Conservation (phyloP, 1,140 invertebrate species). For the Colletes latitarsis region DNA sequence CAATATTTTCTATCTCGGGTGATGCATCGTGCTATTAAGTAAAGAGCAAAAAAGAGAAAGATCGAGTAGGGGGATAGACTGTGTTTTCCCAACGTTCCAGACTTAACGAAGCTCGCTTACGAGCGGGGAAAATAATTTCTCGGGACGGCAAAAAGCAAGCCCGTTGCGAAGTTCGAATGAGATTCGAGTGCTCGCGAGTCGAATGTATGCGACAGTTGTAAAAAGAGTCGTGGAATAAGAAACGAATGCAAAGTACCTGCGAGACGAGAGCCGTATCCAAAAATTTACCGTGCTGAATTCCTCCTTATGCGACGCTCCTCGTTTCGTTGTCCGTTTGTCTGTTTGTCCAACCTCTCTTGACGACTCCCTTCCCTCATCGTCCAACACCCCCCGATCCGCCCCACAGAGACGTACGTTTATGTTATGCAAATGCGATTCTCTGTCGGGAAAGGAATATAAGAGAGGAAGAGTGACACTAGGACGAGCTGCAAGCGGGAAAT, state of each 20-base stretch:
- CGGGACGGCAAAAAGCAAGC: not conserved
- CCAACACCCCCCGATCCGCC: constrained; percentile 2
- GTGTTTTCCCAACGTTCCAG: not conserved
- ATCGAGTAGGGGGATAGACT: not conserved
- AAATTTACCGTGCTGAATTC: constrained; percentile 59
- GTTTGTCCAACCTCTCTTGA: constrained; percentile 40
- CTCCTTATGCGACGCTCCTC: not conserved
- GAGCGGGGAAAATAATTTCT: constrained; percentile 1
- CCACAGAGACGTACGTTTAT: constrained; percentile 52
- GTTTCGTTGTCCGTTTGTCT: constrained; percentile 47
- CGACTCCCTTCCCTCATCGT: not conserved
- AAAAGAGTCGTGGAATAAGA: constrained; percentile 50
- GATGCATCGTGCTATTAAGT: not conserved
- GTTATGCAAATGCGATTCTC: constrained; percentile 62
- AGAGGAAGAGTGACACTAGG: constrained; percentile 37
- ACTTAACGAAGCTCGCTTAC: not conserved
- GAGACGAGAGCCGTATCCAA: constrained; percentile 50
- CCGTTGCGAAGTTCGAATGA: constrained; percentile 26
- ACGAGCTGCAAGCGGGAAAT: constrained; percentile 23
- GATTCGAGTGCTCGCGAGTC: constrained; percentile 49
- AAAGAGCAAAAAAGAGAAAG: no score
- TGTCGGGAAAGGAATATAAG: constrained; percentile 33
- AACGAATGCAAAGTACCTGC: constrained; percentile 55
- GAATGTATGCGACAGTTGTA: constrained; percentile 31
- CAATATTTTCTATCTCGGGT: not conserved